phyloP scores from a whole-genome alignment of 2,888 invertebrate species.

The Drosophila paranaensis region DNA sequence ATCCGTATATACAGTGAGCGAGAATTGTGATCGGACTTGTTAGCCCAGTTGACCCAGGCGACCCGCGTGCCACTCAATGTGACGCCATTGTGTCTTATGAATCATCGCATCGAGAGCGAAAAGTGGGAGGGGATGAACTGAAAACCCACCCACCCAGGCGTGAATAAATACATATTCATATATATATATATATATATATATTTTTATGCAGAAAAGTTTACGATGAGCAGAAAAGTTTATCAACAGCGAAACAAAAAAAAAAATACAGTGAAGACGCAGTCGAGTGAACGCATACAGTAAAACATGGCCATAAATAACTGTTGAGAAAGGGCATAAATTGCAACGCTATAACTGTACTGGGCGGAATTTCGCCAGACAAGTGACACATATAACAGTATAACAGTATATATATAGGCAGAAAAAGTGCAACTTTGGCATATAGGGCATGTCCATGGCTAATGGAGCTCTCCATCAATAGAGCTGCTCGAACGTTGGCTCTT shows the following conservation, averaged over 20 bases:
- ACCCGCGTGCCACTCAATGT: slow-evolving; percentile 58
- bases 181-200: background rate
- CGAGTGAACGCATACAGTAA: background rate
- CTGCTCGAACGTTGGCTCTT: background rate
- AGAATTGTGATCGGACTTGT: slow-evolving; percentile 57
- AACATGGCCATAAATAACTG: background rate
- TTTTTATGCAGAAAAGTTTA: slow-evolving; percentile 8
- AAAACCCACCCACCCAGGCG: slow-evolving; percentile 12
- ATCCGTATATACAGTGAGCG: slow-evolving; percentile 31
- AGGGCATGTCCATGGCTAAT: background rate
- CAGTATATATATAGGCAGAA: background rate
- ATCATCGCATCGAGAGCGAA: slow-evolving; percentile 39
- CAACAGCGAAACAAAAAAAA: too few relatives aligned
- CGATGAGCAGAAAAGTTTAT: background rate
- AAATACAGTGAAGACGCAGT: slow-evolving; percentile 1
- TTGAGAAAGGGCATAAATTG: background rate
- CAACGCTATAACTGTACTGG: too few relatives aligned
- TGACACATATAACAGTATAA: background rate
- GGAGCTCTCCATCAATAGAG: background rate
- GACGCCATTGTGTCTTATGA: slow-evolving; percentile 67
- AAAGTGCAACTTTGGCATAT: background rate
- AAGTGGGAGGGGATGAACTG: background rate
- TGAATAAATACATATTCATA: slow-evolving; percentile 5
- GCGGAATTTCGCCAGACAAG: background rate
- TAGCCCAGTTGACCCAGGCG: slow-evolving; percentile 63